Percentiles rank a stretch among this genome's conserved stretches.
Conservation (phyloP, 1,140 invertebrate species). For the Procambarus virginalis region DNA sequence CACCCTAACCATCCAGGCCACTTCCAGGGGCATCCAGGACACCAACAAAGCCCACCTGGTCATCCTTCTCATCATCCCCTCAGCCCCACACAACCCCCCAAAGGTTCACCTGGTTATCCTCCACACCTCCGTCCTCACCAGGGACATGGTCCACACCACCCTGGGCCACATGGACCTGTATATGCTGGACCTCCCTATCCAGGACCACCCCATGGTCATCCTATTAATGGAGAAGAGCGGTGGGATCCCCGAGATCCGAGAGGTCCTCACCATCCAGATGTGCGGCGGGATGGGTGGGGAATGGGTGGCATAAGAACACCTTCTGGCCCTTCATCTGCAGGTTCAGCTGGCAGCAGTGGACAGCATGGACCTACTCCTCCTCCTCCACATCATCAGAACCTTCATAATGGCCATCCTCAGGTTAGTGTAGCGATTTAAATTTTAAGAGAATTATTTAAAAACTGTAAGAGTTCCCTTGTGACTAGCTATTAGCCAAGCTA, state of each 20-base stretch:
- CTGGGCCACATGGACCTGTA: conserved; percentile 30
- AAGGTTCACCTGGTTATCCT: conserved; percentile 42
- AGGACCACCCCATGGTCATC: conserved; percentile 88
- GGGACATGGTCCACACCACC: conserved; percentile 29
- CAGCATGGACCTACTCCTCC: conserved; percentile 57
- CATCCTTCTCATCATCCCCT: conserved; percentile 34
- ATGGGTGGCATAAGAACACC: conserved; percentile 48
- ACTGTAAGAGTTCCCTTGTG: too few relatives aligned
- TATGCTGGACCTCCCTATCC: conserved; percentile 83
- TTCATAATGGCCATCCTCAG: conserved; percentile 52
- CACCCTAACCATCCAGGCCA: conserved; percentile 44
- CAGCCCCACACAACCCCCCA: conserved; percentile 29
- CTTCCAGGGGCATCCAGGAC: conserved; percentile 31
- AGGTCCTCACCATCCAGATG: conserved; percentile 20
- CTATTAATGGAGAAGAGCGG: conserved; percentile 66
- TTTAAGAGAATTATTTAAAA: too few relatives aligned
- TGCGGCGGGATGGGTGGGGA: conserved; percentile 38
- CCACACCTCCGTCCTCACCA: conserved; percentile 38
- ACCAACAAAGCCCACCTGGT: conserved; percentile 23
- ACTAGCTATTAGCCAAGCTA: too few relatives aligned
- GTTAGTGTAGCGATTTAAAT: not conserved
- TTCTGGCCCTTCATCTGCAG: conserved; percentile 62
- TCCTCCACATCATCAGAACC: conserved; percentile 42
- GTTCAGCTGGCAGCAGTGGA: conserved; percentile 57
- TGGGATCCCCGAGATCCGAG: conserved; percentile 31